Percentiles rank a stretch among this genome's conserved stretches.
Evolutionary conservation across 2,888 invertebrate species (phyloP).

Genomic region (Drosophila aldrichi): DNA sequence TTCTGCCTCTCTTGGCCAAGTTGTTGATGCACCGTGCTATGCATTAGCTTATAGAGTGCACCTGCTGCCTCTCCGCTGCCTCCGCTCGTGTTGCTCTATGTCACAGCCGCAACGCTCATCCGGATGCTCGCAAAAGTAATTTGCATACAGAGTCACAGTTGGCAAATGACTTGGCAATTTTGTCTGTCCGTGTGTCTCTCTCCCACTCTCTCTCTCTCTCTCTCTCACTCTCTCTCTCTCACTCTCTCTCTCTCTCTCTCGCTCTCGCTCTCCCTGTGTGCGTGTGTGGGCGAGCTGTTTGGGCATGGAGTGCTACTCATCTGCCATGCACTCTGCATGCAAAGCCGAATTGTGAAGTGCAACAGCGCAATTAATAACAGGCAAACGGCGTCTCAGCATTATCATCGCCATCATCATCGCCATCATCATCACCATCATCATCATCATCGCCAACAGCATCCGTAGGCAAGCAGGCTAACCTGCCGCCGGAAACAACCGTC

Average conservation of each 20-base stretch:
- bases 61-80: not conserved
- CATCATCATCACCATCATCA: slow-evolving; percentile 28
- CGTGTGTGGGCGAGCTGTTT: not conserved
- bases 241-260: not conserved
- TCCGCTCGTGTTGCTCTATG: slow-evolving; percentile 6
- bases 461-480: slow-evolving; percentile 13
- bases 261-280: not conserved
- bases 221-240: not conserved
- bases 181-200: not conserved
- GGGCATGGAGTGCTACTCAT: slow-evolving; percentile 32
- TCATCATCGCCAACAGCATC: slow-evolving; percentile 19
- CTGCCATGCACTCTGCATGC: slow-evolving; percentile 53
- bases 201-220: no score
- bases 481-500: slow-evolving; percentile 18
- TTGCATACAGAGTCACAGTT: slow-evolving; percentile 68
- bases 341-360: slow-evolving; percentile 60
- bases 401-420: slow-evolving; percentile 35
- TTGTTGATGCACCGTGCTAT: slow-evolving; percentile 23
- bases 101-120: slow-evolving; percentile 39
- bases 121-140: slow-evolving; percentile 60
- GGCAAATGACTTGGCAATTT: slow-evolving; percentile 68
- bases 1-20: not conserved
- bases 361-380: slow-evolving; percentile 71
- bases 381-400: slow-evolving; percentile 54
- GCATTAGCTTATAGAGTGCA: slow-evolving; percentile 45